These are phyloP conservation scores for Linurgus olivaceus DNA, from an alignment of 2,797 vertebrate genomes.

Conservation along the genomic window DNA sequence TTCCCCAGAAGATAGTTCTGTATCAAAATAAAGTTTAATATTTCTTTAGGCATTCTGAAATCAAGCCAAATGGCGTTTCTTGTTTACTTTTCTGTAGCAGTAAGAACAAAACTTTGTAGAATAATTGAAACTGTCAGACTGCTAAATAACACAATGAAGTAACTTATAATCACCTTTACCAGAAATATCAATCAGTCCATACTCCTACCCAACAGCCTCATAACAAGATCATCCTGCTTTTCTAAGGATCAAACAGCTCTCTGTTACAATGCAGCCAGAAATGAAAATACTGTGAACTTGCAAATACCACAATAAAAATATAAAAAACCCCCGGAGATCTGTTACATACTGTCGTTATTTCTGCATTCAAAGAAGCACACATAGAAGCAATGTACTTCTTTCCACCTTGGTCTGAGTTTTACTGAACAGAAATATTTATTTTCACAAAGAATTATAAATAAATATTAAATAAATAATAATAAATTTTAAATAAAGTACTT, in stretches of 20 bases:
- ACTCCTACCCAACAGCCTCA: background rate
- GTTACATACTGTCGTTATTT: background rate
- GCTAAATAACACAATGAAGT: background rate
- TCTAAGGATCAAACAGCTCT: background rate
- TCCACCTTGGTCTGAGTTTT: background rate
- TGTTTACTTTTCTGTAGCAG: background rate
- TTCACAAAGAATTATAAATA: background rate
- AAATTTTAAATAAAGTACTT: background rate
- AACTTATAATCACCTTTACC: background rate
- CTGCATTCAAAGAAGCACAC: background rate
- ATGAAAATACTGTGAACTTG: background rate
- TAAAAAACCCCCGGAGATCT: accelerated
- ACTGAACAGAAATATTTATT: background rate
- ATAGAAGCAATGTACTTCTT: background rate
- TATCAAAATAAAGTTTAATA: slow-evolving; percentile 33
- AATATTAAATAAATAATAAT: background rate
- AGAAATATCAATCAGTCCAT: background rate
- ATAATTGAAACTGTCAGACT: background rate
- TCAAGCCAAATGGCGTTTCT: background rate
- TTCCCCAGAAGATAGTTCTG: slow-evolving; percentile 96
- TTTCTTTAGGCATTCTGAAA: background rate
- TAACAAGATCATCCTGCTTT: background rate
- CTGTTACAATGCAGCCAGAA: background rate
- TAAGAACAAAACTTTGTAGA: background rate
- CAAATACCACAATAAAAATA: background rate